Conservation (phyloP, 1,140 invertebrate species). For the Trypoxylus dichotomus region DNA sequence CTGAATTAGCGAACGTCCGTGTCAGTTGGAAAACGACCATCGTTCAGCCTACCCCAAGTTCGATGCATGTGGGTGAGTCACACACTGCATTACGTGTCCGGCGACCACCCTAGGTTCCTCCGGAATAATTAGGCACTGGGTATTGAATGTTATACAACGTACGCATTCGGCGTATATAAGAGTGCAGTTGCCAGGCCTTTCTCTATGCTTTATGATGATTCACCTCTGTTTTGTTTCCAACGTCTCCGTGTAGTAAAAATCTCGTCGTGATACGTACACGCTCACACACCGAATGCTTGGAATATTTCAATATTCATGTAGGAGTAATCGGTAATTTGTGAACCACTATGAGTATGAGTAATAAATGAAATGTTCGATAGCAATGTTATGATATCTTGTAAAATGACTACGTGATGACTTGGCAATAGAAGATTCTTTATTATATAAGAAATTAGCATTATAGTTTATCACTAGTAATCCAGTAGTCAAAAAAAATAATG, state of each 20-base stretch:
- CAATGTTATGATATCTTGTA: background rate
- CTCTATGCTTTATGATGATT: background rate
- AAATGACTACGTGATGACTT: background rate
- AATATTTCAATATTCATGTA: background rate
- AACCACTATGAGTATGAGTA: background rate
- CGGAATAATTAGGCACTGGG: background rate
- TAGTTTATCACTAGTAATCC: background rate
- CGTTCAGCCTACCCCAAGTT: background rate
- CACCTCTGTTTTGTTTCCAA: background rate
- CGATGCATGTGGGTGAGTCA: background rate
- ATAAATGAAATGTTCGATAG: background rate
- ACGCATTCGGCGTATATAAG: background rate
- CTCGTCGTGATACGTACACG: background rate
- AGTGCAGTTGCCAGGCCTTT: background rate
- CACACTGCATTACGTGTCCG: background rate
- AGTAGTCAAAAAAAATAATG: too few species aligned
- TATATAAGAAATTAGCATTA: background rate
- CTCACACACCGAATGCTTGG: background rate
- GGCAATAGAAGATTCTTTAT: background rate
- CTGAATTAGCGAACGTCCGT: background rate
- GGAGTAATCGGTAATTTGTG: background rate
- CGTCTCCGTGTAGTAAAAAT: background rate
- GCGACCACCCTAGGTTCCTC: background rate
- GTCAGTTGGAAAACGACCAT: background rate
- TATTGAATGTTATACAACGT: background rate